phyloP scores from a whole-genome alignment of 2,113 vertebrate genomes.

The Chitala chitala region DNA sequence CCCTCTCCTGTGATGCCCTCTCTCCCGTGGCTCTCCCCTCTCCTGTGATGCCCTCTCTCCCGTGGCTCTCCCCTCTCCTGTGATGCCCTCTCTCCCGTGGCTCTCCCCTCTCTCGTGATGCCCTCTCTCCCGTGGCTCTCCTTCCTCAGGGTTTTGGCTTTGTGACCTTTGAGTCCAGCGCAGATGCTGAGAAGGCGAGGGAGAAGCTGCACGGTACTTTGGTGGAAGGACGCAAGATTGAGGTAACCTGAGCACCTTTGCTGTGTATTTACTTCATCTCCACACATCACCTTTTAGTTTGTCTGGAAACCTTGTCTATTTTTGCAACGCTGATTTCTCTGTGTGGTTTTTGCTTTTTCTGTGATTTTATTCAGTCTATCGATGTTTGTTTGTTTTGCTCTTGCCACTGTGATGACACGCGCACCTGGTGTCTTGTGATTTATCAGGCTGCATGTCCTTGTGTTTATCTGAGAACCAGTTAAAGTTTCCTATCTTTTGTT shows the following conservation, averaged over 20 bases:
- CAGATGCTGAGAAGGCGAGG: slow-evolving; percentile 92
- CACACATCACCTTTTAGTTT: not conserved
- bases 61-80: not conserved
- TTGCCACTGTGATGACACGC: too few species aligned
- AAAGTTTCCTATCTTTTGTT: not conserved
- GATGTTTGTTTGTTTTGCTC: too few species aligned
- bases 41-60: not conserved
- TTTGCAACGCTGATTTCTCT: slow-evolving; percentile 11
- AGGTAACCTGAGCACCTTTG: slow-evolving; percentile 64
- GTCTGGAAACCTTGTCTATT: slow-evolving; percentile 11
- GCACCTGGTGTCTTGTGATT: not conserved
- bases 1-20: not conserved
- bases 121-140: not conserved
- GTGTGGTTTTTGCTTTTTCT: not conserved
- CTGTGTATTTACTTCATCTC: not conserved
- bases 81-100: not conserved
- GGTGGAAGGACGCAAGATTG: slow-evolving; percentile 99
- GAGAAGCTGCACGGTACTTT: slow-evolving; percentile 98
- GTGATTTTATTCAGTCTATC: too few species aligned
- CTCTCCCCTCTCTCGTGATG: not conserved
- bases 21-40: not conserved
- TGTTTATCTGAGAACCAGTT: not conserved
- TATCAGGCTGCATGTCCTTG: slow-evolving; percentile 9
- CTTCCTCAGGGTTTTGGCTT: slow-evolving; percentile 93
- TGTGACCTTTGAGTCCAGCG: slow-evolving; percentile 97